These are phyloP conservation scores for Peromyscus californicus DNA, from an alignment of 2,113 vertebrate genomes.

Conservation along the genomic window DNA sequence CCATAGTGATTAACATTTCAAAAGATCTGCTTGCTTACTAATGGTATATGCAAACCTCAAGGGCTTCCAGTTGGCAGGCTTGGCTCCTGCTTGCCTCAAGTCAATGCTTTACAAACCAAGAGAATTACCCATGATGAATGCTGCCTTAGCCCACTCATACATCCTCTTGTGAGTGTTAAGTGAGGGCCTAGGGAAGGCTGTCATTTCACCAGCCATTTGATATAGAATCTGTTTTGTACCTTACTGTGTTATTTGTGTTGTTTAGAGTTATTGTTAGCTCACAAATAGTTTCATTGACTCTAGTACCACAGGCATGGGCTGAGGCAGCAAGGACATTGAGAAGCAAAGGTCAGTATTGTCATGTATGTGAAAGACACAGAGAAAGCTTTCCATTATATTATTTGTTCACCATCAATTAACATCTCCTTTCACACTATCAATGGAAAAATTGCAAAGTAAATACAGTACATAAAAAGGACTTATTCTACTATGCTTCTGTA, in stretches of 20 bases:
- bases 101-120: background rate
- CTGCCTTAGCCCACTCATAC: background rate
- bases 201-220: background rate
- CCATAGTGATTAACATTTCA: background rate
- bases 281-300: conserved; percentile 7
- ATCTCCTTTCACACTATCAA: conserved; percentile 1
- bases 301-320: background rate
- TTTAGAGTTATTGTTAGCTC: background rate
- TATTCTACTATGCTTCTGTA: background rate
- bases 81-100: background rate
- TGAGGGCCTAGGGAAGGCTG: background rate
- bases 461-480: background rate
- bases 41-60: background rate
- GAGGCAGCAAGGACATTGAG: background rate
- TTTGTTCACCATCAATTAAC: background rate
- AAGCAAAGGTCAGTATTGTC: background rate
- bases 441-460: background rate
- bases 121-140: background rate
- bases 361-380: background rate
- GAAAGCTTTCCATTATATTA: background rate
- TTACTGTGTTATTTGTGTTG: background rate
- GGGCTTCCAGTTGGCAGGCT: background rate
- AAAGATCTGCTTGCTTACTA: background rate
- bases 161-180: background rate
- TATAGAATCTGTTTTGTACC: background rate